A percentile compares a stretch with the other conserved stretches of the same genome.
Conservation (phyloP, 2,888 invertebrate genomes). For the Steinernema scapterisci region DNA sequence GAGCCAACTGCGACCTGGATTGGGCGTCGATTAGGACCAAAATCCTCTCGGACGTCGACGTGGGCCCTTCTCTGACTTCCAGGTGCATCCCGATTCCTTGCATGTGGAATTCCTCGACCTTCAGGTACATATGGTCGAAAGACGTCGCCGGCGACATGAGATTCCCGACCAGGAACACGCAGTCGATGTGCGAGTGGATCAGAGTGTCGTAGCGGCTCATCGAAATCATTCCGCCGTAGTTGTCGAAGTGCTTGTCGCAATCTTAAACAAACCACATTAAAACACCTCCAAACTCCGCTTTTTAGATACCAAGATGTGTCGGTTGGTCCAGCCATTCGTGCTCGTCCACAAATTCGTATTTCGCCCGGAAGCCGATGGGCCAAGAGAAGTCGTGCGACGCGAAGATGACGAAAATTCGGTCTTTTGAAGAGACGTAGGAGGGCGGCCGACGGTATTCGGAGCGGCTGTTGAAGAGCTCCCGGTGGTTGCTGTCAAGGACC, state of each 20-base stretch:
- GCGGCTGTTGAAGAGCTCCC: constrained; percentile 42
- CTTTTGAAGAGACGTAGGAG: constrained; percentile 45
- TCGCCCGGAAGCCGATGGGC: constrained; percentile 50
- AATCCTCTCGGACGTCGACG: constrained; percentile 74
- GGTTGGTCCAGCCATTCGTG: constrained; percentile 46
- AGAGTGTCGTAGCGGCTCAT: constrained; percentile 40
- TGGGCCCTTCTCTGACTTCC: constrained; percentile 76
- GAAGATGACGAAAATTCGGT: constrained; percentile 47
- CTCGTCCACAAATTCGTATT: constrained; percentile 49
- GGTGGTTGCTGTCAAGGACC: constrained; percentile 50
- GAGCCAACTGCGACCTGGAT: constrained; percentile 41
- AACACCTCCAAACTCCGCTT: background rate
- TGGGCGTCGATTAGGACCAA: constrained; percentile 45
- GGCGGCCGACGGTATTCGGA: constrained; percentile 47
- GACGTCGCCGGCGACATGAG: constrained; percentile 39
- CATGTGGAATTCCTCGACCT: constrained; percentile 50
- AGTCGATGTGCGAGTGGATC: constrained; percentile 48
- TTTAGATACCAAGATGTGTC: constrained; percentile 37
- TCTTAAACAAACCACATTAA: constrained; percentile 41
- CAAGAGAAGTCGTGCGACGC: constrained; percentile 45
- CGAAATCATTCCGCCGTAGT: constrained; percentile 48
- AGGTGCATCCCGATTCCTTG: constrained; percentile 66
- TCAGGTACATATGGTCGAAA: constrained; percentile 50
- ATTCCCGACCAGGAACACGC: constrained; percentile 52
- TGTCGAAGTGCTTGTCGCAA: constrained; percentile 51